These are phyloP conservation scores for Aleiodes sp. DNA, from an alignment of 1,140 invertebrate genomes.

Conservation along the genomic window DNA sequence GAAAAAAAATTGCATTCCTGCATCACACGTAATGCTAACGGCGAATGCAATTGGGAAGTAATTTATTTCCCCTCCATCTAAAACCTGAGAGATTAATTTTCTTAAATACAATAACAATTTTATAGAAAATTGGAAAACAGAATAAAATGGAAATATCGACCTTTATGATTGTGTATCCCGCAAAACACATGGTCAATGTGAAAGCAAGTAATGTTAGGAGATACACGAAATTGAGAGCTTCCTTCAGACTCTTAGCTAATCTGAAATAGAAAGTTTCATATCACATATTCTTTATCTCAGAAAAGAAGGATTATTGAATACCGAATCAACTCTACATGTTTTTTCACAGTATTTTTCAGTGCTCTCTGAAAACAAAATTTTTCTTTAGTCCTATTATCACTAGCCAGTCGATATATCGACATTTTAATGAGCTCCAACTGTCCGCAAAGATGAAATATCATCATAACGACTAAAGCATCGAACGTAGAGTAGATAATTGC, in stretches of 20 bases:
- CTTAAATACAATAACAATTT: too few species aligned
- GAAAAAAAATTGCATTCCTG: slow-evolving; percentile 24
- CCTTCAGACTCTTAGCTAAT: slow-evolving; percentile 52
- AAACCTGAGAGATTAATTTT: too few species aligned
- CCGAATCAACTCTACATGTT: slow-evolving; percentile 35
- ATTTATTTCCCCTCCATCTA: not conserved
- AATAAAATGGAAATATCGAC: not conserved
- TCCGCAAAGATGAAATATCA: slow-evolving; percentile 38
- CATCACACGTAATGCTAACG: not conserved
- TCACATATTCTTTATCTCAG: too few species aligned
- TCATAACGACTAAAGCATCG: slow-evolving; percentile 36
- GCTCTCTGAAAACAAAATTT: slow-evolving; percentile 32
- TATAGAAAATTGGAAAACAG: not conserved
- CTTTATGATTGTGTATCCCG: slow-evolving; percentile 37
- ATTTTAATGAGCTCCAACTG: slow-evolving; percentile 31
- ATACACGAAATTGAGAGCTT: slow-evolving; percentile 42
- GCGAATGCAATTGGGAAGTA: slow-evolving; percentile 11
- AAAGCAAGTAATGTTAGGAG: slow-evolving; percentile 30
- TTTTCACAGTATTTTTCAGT: slow-evolving; percentile 15
- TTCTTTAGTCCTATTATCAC: not conserved
- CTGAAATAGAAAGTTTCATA: slow-evolving; percentile 41
- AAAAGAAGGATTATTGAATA: slow-evolving; percentile 1
- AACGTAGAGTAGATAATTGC: slow-evolving; percentile 29
- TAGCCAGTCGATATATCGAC: slow-evolving; percentile 3
- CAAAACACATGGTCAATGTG: slow-evolving; percentile 36